A percentile compares a stretch with the other conserved stretches of the same genome.
These are phyloP conservation scores for Coelopa frigida DNA, from an alignment of 1,140 invertebrate species.

Conservation along the genomic window DNA sequence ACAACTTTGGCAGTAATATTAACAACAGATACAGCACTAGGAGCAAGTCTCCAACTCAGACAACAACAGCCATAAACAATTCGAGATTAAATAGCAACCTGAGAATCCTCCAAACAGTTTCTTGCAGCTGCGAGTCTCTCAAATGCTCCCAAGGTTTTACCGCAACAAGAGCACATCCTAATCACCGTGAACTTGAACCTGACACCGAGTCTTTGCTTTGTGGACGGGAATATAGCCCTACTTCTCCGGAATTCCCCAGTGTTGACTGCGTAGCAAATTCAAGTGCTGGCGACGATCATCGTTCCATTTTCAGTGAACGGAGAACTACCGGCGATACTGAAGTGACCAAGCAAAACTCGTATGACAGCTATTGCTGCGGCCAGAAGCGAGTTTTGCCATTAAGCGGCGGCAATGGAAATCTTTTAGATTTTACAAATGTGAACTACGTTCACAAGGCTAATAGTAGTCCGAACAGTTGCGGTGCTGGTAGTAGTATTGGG, in stretches of 20 bases:
- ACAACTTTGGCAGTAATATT: slow-evolving; percentile 19
- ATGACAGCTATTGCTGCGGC: slow-evolving; percentile 29
- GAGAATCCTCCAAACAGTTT: slow-evolving; percentile 18
- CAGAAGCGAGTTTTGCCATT: slow-evolving; percentile 1
- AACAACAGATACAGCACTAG: slow-evolving; percentile 13
- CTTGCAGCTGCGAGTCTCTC: slow-evolving; percentile 24
- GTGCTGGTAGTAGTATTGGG: slow-evolving; percentile 26
- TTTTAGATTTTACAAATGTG: too few relatives aligned
- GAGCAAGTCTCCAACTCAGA: slow-evolving; percentile 10
- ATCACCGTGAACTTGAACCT: slow-evolving; percentile 9
- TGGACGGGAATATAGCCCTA: not conserved
- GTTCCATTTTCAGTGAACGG: slow-evolving; percentile 15
- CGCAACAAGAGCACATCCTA: slow-evolving; percentile 2
- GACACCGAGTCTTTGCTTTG: slow-evolving; percentile 30
- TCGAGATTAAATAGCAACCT: slow-evolving; percentile 8
- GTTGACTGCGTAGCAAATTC: not conserved
- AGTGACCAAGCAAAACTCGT: slow-evolving; percentile 38
- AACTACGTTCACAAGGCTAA: not conserved
- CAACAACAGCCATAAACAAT: slow-evolving; percentile 14
- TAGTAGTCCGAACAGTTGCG: slow-evolving; percentile 35
- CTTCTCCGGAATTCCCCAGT: slow-evolving; percentile 1
- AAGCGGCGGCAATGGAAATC: too few relatives aligned
- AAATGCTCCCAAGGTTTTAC: slow-evolving; percentile 14
- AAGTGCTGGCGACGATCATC: slow-evolving; percentile 30
- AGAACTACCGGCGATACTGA: slow-evolving; percentile 29